Evolutionary conservation across 2,888 invertebrate genomes (phyloP).

Genomic region (Pachymerium ferrugineum): DNA sequence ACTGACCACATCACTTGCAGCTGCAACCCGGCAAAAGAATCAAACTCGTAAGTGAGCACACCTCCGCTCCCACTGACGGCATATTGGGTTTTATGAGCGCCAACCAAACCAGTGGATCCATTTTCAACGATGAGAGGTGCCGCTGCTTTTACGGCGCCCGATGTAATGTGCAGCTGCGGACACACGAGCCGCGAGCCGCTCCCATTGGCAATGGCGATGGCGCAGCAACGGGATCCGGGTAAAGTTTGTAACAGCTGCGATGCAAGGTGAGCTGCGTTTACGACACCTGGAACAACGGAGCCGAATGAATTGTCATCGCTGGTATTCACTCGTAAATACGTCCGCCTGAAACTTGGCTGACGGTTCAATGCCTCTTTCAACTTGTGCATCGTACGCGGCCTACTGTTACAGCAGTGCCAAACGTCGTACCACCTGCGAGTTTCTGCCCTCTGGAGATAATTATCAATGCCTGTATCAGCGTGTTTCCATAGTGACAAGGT

Average conservation of each 20-base stretch:
- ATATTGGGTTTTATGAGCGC: background rate
- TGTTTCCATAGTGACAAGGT: conserved; percentile 4
- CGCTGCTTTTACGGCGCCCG: background rate
- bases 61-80: conserved; percentile 12
- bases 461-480: background rate
- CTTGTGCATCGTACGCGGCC: background rate
- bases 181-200: background rate
- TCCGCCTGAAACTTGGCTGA: conserved; percentile 1
- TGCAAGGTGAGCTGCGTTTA: conserved; percentile 27
- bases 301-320: conserved; percentile 17
- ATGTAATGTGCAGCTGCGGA: background rate
- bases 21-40: background rate
- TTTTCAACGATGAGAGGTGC: conserved; percentile 30
- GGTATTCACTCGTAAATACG: conserved; percentile 13
- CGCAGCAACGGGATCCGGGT: conserved; percentile 29
- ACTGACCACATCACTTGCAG: conserved; percentile 32
- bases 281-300: background rate
- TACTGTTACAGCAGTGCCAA: no score
- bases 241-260: conserved; percentile 14
- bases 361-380: background rate
- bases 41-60: conserved; percentile 28
- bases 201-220: conserved; percentile 32
- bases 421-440: background rate
- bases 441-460: background rate
- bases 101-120: conserved; percentile 28